Evolutionary conservation across 2,888 invertebrate species (phyloP).

Genomic region (Slavum lentiscoides): DNA sequence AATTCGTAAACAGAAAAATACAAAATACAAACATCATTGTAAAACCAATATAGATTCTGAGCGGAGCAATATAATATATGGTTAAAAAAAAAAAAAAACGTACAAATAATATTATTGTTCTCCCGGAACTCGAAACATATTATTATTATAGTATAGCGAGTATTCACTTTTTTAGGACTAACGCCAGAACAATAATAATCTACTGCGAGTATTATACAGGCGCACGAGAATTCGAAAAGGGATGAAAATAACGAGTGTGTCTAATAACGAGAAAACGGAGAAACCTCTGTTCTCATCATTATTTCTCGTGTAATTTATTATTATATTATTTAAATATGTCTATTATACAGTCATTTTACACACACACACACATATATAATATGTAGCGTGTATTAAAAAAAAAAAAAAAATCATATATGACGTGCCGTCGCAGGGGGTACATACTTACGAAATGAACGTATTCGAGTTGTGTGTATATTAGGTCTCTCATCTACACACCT

Average conservation of each 20-base stretch:
- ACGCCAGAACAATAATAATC: too few species aligned
- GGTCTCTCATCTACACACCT: too few species aligned
- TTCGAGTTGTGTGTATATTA: too few species aligned
- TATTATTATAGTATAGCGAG: neutral
- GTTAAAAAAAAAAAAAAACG: neutral
- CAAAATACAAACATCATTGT: too few species aligned
- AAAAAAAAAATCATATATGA: neutral
- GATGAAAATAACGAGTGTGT: neutral
- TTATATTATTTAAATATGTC: neutral
- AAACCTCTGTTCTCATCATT: neutral
- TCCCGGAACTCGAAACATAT: neutral
- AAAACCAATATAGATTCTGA: too few species aligned
- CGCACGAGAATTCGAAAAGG: neutral
- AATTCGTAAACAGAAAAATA: too few species aligned
- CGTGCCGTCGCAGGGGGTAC: too few species aligned
- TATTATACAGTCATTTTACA: neutral
- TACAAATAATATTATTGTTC: neutral
- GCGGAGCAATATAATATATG: neutral
- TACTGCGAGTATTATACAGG: too few species aligned
- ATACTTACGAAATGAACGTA: too few species aligned
- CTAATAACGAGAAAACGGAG: neutral
- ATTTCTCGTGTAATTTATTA: slow-evolving; percentile 7
- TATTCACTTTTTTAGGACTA: neutral
- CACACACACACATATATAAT: neutral
- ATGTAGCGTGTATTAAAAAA: neutral